These are phyloP conservation scores for Gymnothorax reevesii DNA, from an alignment of 2,797 vertebrate genomes.

Conservation along the genomic window DNA sequence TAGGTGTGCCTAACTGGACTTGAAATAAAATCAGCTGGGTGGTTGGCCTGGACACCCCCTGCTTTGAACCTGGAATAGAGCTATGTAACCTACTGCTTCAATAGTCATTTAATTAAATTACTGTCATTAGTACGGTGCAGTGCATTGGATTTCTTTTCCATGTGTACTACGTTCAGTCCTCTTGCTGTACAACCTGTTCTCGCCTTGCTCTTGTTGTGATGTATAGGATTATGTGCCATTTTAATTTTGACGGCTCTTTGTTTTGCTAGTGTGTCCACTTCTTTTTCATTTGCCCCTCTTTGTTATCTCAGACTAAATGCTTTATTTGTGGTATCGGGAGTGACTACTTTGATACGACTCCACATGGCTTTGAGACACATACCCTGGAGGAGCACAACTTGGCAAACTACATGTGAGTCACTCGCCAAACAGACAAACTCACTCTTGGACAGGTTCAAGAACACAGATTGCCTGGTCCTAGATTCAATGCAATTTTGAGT, in stretches of 20 bases:
- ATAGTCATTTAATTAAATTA: too few relatives aligned
- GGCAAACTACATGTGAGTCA: conserved; percentile 89
- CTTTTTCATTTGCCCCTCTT: neutral
- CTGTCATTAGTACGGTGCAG: too few relatives aligned
- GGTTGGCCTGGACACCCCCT: too few relatives aligned
- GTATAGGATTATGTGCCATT: neutral
- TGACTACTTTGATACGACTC: conserved; percentile 93
- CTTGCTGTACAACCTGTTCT: neutral
- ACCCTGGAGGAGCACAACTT: conserved; percentile 92
- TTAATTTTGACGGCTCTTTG: neutral
- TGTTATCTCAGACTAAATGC: conserved; percentile 83
- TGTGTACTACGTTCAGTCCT: neutral
- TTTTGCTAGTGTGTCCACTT: too few relatives aligned
- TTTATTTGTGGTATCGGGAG: conserved; percentile 96
- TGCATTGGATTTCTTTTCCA: too few relatives aligned
- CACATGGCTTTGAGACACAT: conserved; percentile 92
- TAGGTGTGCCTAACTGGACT: too few relatives aligned
- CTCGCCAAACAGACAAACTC: conserved; percentile 76
- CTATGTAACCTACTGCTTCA: too few relatives aligned
- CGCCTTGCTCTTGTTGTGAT: neutral
- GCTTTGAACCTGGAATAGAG: too few relatives aligned
- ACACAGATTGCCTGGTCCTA: too few relatives aligned
- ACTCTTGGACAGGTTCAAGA: too few relatives aligned
- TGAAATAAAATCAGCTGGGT: too few relatives aligned
- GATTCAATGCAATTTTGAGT: too few relatives aligned